Conservation (phyloP, 1,140 invertebrate species). For the Brachionus manjavacas region DNA sequence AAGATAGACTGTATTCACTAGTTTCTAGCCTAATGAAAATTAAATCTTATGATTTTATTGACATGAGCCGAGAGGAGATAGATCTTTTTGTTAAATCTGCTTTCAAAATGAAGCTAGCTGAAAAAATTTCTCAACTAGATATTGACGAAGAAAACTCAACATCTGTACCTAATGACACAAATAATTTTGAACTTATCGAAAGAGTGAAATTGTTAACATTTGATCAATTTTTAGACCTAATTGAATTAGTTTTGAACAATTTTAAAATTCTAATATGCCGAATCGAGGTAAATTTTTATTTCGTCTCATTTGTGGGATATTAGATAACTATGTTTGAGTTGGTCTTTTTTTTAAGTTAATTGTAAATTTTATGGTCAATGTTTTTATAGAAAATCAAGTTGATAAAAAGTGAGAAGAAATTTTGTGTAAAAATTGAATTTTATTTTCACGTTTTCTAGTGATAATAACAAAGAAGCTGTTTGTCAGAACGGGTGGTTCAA, state of each 20-base stretch:
- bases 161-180: constrained; percentile 47
- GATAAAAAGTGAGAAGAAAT: background rate
- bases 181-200: constrained; percentile 62
- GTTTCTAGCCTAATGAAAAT: constrained; percentile 53
- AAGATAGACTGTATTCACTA: constrained; percentile 52
- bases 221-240: constrained; percentile 72
- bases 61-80: constrained; percentile 48
- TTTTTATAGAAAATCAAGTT: background rate
- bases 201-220: constrained; percentile 65
- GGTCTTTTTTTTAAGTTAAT: background rate
- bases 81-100: background rate
- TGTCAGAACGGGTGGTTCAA: constrained; percentile 65
- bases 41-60: constrained; percentile 50
- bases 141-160: constrained; percentile 49
- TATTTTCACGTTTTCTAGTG: background rate
- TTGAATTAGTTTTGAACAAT: constrained; percentile 69
- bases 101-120: constrained; percentile 56
- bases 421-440: background rate
- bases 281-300: constrained; percentile 61
- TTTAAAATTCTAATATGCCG: constrained; percentile 64
- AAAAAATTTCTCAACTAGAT: constrained; percentile 57
- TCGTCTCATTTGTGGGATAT: background rate
- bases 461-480: constrained; percentile 57
- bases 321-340: background rate
- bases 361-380: constrained; percentile 8